These are phyloP conservation scores for Malurus leucopterus DNA, from an alignment of 2,797 vertebrate species.

Conservation along the genomic window DNA sequence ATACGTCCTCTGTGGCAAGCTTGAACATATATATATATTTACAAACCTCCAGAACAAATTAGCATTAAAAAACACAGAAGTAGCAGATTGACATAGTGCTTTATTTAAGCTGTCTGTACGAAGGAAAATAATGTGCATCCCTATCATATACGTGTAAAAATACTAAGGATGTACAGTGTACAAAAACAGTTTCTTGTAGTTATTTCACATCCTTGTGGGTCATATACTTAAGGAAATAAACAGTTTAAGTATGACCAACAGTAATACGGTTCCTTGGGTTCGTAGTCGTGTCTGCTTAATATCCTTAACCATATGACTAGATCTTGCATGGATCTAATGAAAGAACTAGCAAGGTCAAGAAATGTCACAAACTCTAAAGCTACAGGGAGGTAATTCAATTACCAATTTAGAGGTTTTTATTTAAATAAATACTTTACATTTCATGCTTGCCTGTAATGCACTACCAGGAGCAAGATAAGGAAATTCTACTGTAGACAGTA, in stretches of 20 bases:
- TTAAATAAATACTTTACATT: constrained; percentile 95
- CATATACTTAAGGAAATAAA: constrained; percentile 84
- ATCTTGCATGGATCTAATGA: constrained; percentile 81
- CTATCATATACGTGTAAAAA: constrained; percentile 97
- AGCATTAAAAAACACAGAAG: constrained; percentile 68
- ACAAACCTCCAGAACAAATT: constrained; percentile 66
- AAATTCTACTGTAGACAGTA: constrained; percentile 85
- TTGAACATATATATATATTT: constrained; percentile 60
- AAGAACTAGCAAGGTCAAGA: constrained; percentile 86
- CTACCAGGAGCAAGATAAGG: constrained; percentile 85
- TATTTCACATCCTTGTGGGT: constrained; percentile 86
- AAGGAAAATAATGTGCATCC: constrained; percentile 96
- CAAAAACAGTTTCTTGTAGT: constrained; percentile 91
- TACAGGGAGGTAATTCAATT: constrained; percentile 87
- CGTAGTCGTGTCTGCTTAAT: constrained; percentile 77
- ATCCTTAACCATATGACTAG: constrained; percentile 81
- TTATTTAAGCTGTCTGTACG: constrained; percentile 97
- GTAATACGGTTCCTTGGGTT: constrained; percentile 76
- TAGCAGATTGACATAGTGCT: constrained; percentile 93
- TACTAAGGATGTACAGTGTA: constrained; percentile 98
- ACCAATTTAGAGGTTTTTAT: constrained; percentile 84
- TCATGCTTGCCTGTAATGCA: constrained; percentile 95
- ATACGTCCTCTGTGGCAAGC: constrained; percentile 52
- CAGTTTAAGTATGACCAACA: constrained; percentile 78
- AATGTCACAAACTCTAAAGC: constrained; percentile 87